These are phyloP conservation scores for Troides aeacus DNA, from an alignment of 2,888 invertebrate species.

Conservation along the genomic window DNA sequence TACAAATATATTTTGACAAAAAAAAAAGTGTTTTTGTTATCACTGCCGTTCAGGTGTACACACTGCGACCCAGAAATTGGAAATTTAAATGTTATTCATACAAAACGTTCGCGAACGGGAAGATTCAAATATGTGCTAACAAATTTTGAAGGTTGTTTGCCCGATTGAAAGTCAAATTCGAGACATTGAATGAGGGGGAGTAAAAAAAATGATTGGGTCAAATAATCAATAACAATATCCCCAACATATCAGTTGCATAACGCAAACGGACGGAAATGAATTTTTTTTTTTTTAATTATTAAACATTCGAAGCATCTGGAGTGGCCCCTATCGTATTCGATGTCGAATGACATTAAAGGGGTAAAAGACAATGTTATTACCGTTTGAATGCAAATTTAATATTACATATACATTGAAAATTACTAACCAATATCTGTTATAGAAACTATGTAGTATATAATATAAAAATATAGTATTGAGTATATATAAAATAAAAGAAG, in stretches of 20 bases:
- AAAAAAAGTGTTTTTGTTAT: neutral
- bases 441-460: too few species aligned
- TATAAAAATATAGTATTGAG: too few species aligned
- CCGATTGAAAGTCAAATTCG: slow-evolving; percentile 40
- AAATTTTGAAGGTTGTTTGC: slow-evolving; percentile 39
- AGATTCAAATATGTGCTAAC: slow-evolving; percentile 39
- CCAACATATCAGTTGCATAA: slow-evolving; percentile 18
- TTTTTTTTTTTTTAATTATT: neutral
- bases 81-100: slow-evolving; percentile 30
- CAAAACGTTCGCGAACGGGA: slow-evolving; percentile 27
- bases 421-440: too few species aligned
- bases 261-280: neutral
- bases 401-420: too few species aligned
- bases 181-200: neutral
- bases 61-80: slow-evolving; percentile 32
- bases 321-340: too few species aligned
- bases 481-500: too few species aligned
- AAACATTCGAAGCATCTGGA: too few species aligned
- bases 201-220: slow-evolving; percentile 34
- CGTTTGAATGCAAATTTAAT: too few species aligned
- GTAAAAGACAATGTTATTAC: too few species aligned
- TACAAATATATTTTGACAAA: neutral
- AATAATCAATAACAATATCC: slow-evolving; percentile 30
- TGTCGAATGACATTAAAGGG: too few species aligned
- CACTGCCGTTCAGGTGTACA: slow-evolving; percentile 8